Conservation (phyloP, 2,888 invertebrate genomes). For the Deilephila elpenor region DNA sequence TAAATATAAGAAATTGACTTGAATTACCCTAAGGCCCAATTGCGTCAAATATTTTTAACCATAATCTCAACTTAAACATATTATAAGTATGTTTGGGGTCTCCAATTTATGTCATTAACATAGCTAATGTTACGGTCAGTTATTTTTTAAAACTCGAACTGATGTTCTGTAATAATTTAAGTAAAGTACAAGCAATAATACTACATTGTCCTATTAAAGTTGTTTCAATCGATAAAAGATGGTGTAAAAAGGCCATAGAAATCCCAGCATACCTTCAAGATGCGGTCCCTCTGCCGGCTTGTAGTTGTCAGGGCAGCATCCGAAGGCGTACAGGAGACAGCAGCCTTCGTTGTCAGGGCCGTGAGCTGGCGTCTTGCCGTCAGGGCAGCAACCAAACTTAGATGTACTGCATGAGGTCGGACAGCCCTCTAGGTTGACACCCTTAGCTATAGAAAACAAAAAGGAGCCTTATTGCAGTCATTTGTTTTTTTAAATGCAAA, state of each 20-base stretch:
- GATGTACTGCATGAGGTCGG: conserved; percentile 87
- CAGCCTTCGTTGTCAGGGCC: conserved; percentile 93
- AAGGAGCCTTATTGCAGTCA: not conserved
- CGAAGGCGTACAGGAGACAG: conserved; percentile 88
- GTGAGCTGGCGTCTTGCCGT: conserved; percentile 92
- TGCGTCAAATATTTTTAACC: too few species aligned
- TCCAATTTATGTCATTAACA: too few species aligned
- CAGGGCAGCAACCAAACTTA: conserved; percentile 94
- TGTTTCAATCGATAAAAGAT: not conserved
- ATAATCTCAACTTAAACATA: too few species aligned
- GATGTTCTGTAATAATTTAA: not conserved
- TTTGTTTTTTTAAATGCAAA: too few species aligned
- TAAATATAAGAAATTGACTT: too few species aligned
- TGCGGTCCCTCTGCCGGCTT: conserved; percentile 92
- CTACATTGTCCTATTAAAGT: too few species aligned
- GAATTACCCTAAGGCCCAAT: too few species aligned
- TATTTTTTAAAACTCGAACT: too few species aligned
- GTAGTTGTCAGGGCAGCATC: conserved; percentile 97
- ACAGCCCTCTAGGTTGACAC: conserved; percentile 90
- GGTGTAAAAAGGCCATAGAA: not conserved
- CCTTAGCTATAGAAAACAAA: conserved; percentile 79
- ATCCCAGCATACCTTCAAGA: conserved; percentile 82
- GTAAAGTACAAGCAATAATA: not conserved
- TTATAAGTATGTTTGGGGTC: too few species aligned
- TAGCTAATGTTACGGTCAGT: too few species aligned